Conservation (phyloP, 2,888 invertebrate species). For the Oscheius sp. region DNA sequence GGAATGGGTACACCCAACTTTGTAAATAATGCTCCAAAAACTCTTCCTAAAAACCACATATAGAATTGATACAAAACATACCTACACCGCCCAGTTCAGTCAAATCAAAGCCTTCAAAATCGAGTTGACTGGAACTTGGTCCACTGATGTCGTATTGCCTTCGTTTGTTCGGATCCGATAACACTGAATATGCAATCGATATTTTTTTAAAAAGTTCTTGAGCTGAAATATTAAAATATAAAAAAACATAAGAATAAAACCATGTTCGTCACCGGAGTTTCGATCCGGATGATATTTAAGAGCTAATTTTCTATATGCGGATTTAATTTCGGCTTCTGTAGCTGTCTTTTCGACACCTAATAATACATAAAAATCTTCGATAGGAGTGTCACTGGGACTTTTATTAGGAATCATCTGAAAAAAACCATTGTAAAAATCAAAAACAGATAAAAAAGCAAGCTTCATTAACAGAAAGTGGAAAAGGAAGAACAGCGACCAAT, state of each 20-base stretch:
- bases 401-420: conserved; percentile 20
- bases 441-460: background rate
- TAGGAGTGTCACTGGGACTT: background rate
- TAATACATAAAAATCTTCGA: conserved; percentile 67
- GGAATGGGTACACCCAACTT: conserved; percentile 71
- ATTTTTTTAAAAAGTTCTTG: conserved; percentile 70
- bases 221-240: no score
- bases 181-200: conserved; percentile 69
- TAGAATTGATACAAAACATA: conserved; percentile 8
- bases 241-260: no score
- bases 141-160: conserved; percentile 70
- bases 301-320: conserved; percentile 69
- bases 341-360: conserved; percentile 69
- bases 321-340: conserved; percentile 68
- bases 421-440: background rate
- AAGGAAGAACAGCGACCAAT: background rate
- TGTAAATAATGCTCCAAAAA: conserved; percentile 70
- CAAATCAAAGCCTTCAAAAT: conserved; percentile 69
- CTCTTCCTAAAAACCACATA: conserved; percentile 53
- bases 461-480: background rate
- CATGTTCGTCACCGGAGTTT: conserved; percentile 66
- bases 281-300: conserved; percentile 66
- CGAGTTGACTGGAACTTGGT: conserved; percentile 61
- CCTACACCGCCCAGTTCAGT: conserved; percentile 70
- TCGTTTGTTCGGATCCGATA: conserved; percentile 70